Base-by-base conservation (phyloP, 2,113 vertebrate genomes). In the Equus przewalskii region DNA sequence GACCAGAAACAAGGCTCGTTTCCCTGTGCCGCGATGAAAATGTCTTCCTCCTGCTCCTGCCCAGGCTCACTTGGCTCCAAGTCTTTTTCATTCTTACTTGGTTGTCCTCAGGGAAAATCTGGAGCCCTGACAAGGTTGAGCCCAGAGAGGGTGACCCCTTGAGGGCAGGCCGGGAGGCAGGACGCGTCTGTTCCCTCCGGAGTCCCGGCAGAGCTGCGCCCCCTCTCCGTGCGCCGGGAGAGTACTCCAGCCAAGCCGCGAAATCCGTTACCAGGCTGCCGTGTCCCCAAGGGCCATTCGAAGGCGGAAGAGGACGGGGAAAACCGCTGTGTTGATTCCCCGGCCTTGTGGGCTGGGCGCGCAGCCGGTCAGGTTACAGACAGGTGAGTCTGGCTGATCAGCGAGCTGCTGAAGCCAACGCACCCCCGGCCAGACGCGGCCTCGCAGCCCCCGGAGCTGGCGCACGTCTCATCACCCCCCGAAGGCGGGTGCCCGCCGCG, bases 251-350 rank as follows among this genome's bases (percentile, higher is more conserved):
- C 62, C 75, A 26, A 41, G 85, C 94, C 4, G 9, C 94, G 91
- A 94, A 97, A 97, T 97, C 98, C 98, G 98, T 98, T 98, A 98
- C 98, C 75, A 95, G 90, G 92, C 91, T 83, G 91, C 85, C 12
- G 89, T 54, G 96, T 96, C 96, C 98, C 96, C 89, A 84, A 94
- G 93, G 97, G 97, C 98, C 96, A 88, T 84, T 87, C 86, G 78
- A 80, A 89, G 96, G 96, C 89, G 91, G 97, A 96, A 96, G 96
- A 90, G 24, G 70, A 12, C 46, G 0, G 7, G 67, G 72, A 81
- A 82, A 92, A 62, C 98, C 96, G 95, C 93, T 94, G 95, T 89
- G 94, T 82, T 7, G 89, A 56, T 85, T 70, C 91, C 46, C 46
- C 9, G 28, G 75, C 67, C 81, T 51, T 24, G 94, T 75, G 94